These are phyloP conservation scores for Phytoseiulus persimilis DNA, from an alignment of 2,888 invertebrate species.

Conservation along the genomic window DNA sequence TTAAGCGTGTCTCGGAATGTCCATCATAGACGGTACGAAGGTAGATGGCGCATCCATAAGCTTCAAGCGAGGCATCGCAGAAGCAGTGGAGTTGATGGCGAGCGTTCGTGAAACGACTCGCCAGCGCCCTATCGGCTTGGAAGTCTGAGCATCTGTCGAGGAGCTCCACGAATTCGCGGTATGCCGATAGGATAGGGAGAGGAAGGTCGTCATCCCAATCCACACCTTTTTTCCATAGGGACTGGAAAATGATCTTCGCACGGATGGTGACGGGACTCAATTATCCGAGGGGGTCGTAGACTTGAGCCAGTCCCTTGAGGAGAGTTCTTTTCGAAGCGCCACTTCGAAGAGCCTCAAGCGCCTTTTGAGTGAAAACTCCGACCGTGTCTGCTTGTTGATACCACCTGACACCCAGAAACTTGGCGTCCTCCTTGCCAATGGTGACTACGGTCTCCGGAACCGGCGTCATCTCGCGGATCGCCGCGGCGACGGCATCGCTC, in stretches of 20 bases:
- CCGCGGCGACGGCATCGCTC: neutral
- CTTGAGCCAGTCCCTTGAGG: neutral
- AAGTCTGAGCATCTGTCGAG: neutral
- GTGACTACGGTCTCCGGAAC: neutral
- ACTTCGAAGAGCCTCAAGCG: neutral
- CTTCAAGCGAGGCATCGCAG: neutral
- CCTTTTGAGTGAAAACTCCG: neutral
- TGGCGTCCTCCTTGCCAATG: neutral
- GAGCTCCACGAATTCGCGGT: neutral
- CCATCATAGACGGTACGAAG: neutral
- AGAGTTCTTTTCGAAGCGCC: neutral
- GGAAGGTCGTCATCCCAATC: slow-evolving; percentile 11
- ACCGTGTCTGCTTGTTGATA: neutral
- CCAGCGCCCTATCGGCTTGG: neutral
- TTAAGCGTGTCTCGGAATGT: neutral
- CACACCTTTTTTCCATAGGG: neutral
- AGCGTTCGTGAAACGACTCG: neutral
- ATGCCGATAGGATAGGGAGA: neutral
- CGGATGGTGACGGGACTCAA: neutral
- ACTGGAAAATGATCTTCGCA: neutral
- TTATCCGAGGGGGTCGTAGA: neutral
- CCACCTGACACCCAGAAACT: neutral
- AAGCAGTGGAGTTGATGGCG: neutral
- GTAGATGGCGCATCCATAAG: neutral
- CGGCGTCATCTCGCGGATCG: neutral